Conservation (phyloP, 2,113 vertebrate genomes). For the Neopipo cinnamomea region DNA sequence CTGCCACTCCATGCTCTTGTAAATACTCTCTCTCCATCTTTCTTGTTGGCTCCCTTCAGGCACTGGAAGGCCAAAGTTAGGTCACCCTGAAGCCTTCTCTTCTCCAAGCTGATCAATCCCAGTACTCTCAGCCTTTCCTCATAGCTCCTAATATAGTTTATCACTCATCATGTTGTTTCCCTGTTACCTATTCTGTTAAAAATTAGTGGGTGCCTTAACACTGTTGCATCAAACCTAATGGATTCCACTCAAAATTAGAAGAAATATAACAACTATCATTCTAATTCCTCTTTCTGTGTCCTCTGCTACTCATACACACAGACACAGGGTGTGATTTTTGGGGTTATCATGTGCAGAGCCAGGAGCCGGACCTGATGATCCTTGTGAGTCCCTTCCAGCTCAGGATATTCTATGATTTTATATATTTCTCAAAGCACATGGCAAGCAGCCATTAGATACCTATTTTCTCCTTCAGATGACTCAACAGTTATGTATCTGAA, state of each 20-base stretch:
- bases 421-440: neutral
- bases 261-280: neutral
- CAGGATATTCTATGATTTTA: neutral
- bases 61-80: neutral
- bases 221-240: neutral
- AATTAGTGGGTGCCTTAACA: neutral
- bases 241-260: neutral
- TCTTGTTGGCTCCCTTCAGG: neutral
- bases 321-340: neutral
- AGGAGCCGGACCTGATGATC: neutral
- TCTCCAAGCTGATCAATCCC: neutral
- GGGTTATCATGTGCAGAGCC: neutral
- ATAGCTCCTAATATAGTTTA: neutral
- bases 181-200: neutral
- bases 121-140: neutral
- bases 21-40: neutral
- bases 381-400: neutral
- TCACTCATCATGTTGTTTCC: neutral
- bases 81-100: neutral
- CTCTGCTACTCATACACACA: neutral
- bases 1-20: neutral
- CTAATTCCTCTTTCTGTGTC: neutral
- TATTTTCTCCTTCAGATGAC: neutral
- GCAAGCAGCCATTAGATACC: neutral
- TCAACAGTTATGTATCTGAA: neutral